These are phyloP conservation scores for Incurvaria masculella DNA, from an alignment of 2,888 invertebrate species.

Conservation along the genomic window DNA sequence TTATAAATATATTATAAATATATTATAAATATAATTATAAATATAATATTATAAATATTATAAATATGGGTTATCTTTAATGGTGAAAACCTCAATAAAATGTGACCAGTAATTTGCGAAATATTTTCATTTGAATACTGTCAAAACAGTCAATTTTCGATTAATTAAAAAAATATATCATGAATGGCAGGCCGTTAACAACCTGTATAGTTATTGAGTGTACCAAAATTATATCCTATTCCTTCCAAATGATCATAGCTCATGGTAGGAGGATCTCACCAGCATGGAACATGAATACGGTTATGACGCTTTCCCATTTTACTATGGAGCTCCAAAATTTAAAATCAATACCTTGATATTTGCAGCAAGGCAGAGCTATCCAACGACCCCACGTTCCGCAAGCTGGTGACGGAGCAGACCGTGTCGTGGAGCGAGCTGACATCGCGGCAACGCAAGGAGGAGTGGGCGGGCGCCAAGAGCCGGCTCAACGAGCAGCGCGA, in stretches of 20 bases:
- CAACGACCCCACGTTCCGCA: conserved; percentile 72
- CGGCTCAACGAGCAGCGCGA: conserved; percentile 84
- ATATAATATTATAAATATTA: too few relatives aligned
- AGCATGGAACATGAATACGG: too few relatives aligned
- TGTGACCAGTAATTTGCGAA: too few relatives aligned
- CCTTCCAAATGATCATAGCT: background rate
- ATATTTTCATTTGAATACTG: too few relatives aligned
- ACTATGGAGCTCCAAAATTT: background rate
- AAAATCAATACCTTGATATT: conserved; percentile 8
- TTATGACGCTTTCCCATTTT: background rate
- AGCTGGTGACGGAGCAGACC: conserved; percentile 89
- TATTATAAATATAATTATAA: too few relatives aligned
- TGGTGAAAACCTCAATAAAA: too few relatives aligned
- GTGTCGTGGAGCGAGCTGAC: conserved; percentile 92
- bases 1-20: too few relatives aligned
- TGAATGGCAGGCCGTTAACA: background rate
- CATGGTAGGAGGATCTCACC: background rate
- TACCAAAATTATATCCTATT: conserved; percentile 2
- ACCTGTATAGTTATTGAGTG: background rate
- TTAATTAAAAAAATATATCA: too few relatives aligned
- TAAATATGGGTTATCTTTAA: too few relatives aligned
- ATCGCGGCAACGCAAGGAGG: conserved; percentile 76
- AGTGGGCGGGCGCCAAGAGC: conserved; percentile 76
- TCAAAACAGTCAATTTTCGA: too few relatives aligned
- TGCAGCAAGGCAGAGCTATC: conserved; percentile 77